A percentile compares a stretch with the other conserved stretches of the same genome.
These are phyloP conservation scores for Trypoxylus dichotomus DNA, from an alignment of 1,140 invertebrate species.

Conservation along the genomic window DNA sequence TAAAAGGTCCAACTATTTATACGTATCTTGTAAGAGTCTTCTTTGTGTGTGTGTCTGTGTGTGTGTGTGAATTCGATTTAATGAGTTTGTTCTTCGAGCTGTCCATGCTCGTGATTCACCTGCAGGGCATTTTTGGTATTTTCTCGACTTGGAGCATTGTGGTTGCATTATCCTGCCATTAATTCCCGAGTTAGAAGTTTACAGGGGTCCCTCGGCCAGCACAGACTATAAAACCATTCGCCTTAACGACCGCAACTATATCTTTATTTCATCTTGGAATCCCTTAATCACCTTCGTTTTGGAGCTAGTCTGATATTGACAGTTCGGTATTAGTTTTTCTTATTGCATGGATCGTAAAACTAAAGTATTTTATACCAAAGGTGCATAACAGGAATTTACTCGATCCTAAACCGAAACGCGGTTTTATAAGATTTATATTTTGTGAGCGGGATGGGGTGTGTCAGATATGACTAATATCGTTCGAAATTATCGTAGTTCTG, in stretches of 20 bases:
- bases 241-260: constrained; percentile 21
- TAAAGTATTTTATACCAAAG: neutral
- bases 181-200: constrained; percentile 4
- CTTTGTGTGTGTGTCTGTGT: neutral
- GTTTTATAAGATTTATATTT: too few relatives aligned
- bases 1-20: constrained; percentile 24
- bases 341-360: neutral
- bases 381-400: too few relatives aligned
- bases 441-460: too few relatives aligned
- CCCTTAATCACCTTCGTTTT: neutral
- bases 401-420: too few relatives aligned
- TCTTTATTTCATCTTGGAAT: constrained; percentile 25
- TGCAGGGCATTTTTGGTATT: constrained; percentile 21
- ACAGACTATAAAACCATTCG: constrained; percentile 11
- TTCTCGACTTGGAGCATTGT: neutral
- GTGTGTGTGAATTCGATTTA: constrained; percentile 23
- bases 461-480: too few relatives aligned
- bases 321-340: neutral
- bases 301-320: neutral
- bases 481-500: too few relatives aligned
- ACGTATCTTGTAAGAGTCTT: neutral
- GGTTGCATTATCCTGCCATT: constrained; percentile 21
- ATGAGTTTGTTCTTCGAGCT: constrained; percentile 4
- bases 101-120: constrained; percentile 6
- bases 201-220: neutral